Base-by-base conservation (phyloP, 2,888 invertebrate genomes). In the Eristalis intricaria region DNA sequence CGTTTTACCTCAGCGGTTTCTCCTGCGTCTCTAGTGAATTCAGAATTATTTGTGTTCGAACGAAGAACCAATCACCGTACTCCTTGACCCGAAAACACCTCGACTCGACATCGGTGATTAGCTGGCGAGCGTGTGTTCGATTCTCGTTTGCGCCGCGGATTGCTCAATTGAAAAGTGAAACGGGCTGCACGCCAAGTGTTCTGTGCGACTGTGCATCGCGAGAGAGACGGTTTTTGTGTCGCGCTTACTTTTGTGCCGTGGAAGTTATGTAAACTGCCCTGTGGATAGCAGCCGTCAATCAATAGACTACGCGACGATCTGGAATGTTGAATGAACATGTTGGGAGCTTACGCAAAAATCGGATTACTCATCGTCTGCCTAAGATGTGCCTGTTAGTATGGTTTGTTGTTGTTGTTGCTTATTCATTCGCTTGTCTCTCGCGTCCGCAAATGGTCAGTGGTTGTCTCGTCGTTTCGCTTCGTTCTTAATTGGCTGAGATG, bases 271-370 rank as follows among this genome's bases (percentile, higher is more conserved):
- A 80, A 83, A 60, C 26, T 60, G 56, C 63, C 43, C 29, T 74
- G 64, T 83, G 70, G 32, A 60, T 23, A 23, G 10, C 60, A 2
- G 58, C 23, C 43, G 40, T 66, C n/a, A 43, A 58, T 66, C n/a
- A 43, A 65, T 79, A 50, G 32, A 68, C 19, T 56, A 60, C 23
- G 58, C 68, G 77, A 69, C 78, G 82, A 75, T 84, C 61, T 84
- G 87, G 79, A 84, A 87, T 87, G 87, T 80, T 87, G 84, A 26
- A 87, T 64, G 75, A 87, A 80, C 65, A 87, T 87, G 87, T 80
- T 80, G 84, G 79, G 75, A 50, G 58, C 76, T 87, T 87, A 80
- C 76, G 84, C 84, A 77, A 87, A 87, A 87, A 79, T 87, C 73
- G 87, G 84, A 87, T 80, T 87, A 84, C 70, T 86, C 83, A 83